phyloP scores from a whole-genome alignment of 2,113 vertebrate genomes.

The Myrmecophaga tridactyla region DNA sequence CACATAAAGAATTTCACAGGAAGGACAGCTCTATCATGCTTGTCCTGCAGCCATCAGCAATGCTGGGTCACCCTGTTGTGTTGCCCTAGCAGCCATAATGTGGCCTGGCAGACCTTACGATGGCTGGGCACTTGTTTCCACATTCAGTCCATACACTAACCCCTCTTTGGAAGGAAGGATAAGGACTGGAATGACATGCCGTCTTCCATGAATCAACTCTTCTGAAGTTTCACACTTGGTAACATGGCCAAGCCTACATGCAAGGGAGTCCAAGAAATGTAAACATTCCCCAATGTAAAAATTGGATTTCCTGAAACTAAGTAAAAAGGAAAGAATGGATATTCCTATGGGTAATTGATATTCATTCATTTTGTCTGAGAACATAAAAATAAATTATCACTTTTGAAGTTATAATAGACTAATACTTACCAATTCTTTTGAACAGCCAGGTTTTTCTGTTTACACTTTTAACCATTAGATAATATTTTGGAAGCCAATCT shows the following conservation, averaged over 20 bases:
- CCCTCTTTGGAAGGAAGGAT: neutral
- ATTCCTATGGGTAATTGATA: neutral
- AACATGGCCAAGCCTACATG: no score
- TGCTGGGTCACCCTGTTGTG: neutral
- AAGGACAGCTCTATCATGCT: no score
- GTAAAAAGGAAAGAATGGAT: neutral
- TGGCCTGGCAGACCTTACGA: rapidly evolving
- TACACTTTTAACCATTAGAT: neutral
- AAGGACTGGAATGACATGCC: neutral
- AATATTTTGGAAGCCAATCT: neutral
- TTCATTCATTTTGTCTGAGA: neutral
- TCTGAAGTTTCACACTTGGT: neutral
- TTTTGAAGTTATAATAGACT: neutral
- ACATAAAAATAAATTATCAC: neutral
- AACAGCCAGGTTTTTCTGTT: neutral
- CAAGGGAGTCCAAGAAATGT: neutral
- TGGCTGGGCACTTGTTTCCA: neutral
- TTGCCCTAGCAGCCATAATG: neutral
- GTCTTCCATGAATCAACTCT: neutral
- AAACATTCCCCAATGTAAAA: neutral
- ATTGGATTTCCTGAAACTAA: neutral
- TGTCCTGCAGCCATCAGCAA: rapidly evolving
- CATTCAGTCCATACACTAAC: neutral
- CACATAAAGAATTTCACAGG: neutral
- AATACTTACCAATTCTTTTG: neutral